A percentile compares a stretch with the other conserved stretches of the same genome.
Conservation (phyloP, 2,888 invertebrate species). For the Dicroscelio sp. region DNA sequence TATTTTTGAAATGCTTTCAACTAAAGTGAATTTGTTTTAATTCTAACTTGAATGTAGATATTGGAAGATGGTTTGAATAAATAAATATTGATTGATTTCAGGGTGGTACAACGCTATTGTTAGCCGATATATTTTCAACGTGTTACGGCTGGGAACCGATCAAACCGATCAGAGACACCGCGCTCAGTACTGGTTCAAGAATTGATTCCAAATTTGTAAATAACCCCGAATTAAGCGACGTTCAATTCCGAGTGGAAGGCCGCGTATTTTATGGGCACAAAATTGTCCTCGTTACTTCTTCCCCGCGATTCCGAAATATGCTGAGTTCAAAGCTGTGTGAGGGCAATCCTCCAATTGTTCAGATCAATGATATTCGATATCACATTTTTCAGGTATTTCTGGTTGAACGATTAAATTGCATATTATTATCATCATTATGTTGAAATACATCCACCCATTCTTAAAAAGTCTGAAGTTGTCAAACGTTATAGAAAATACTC, state of each 20-base stretch:
- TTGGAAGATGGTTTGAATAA: too few relatives aligned
- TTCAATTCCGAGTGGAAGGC: conserved; percentile 98
- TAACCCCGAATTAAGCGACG: conserved; percentile 98
- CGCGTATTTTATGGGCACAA: conserved; percentile 98
- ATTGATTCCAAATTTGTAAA: conserved; percentile 98
- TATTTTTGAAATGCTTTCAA: too few relatives aligned
- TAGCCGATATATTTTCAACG: conserved; percentile 97
- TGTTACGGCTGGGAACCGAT: conserved; percentile 97
- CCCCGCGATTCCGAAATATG: conserved; percentile 97
- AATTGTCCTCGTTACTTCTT: conserved; percentile 98
- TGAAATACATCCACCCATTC: too few relatives aligned
- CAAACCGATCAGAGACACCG: conserved; percentile 94
- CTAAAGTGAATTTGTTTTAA: too few relatives aligned
- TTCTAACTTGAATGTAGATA: too few relatives aligned
- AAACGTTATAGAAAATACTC: too few relatives aligned
- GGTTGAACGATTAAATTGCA: background rate
- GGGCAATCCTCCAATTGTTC: conserved; percentile 96
- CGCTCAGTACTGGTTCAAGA: conserved; percentile 94
- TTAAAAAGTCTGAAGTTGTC: too few relatives aligned
- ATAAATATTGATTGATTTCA: too few relatives aligned
- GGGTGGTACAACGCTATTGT: conserved; percentile 96
- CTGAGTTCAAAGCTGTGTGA: conserved; percentile 95
- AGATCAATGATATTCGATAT: conserved; percentile 98
- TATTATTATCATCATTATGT: too few relatives aligned
- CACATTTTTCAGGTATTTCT: conserved; percentile 96